Conservation (phyloP, 1,140 invertebrate species). For the Megalonaias nervosa region DNA sequence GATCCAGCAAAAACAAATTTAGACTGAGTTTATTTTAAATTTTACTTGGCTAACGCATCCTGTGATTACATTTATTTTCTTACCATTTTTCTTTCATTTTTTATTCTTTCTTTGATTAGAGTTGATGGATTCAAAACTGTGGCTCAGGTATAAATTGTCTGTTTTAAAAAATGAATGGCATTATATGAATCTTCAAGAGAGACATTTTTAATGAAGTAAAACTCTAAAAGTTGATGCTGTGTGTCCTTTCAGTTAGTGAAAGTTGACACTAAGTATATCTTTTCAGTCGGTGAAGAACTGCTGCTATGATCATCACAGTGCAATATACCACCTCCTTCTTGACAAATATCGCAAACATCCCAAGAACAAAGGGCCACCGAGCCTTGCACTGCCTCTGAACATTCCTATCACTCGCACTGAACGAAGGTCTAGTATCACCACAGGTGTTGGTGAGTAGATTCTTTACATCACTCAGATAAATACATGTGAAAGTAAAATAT, state of each 20-base stretch:
- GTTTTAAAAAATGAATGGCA: background rate
- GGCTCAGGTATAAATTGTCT: background rate
- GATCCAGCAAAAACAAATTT: background rate
- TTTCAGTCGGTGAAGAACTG: constrained; percentile 87
- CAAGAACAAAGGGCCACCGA: constrained; percentile 44
- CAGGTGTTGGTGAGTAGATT: constrained; percentile 73
- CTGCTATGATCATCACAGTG: constrained; percentile 94
- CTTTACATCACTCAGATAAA: background rate
- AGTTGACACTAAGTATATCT: constrained; percentile 32
- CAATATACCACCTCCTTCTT: constrained; percentile 91
- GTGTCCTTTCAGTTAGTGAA: background rate
- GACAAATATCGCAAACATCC: constrained; percentile 80
- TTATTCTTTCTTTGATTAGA: too few relatives aligned
- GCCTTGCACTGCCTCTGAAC: constrained; percentile 60
- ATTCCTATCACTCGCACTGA: constrained; percentile 71
- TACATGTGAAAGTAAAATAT: background rate
- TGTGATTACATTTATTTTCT: too few relatives aligned
- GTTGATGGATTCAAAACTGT: background rate
- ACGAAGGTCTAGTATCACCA: constrained; percentile 78
- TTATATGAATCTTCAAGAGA: background rate
- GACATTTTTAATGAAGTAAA: background rate
- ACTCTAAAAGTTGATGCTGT: background rate
- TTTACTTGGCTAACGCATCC: too few relatives aligned
- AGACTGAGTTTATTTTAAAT: background rate
- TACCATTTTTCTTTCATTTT: too few relatives aligned